A percentile compares a stretch with the other conserved stretches of the same genome.
Evolutionary conservation across 2,888 invertebrate species (phyloP).

Genomic region (Diarsia mendica): DNA sequence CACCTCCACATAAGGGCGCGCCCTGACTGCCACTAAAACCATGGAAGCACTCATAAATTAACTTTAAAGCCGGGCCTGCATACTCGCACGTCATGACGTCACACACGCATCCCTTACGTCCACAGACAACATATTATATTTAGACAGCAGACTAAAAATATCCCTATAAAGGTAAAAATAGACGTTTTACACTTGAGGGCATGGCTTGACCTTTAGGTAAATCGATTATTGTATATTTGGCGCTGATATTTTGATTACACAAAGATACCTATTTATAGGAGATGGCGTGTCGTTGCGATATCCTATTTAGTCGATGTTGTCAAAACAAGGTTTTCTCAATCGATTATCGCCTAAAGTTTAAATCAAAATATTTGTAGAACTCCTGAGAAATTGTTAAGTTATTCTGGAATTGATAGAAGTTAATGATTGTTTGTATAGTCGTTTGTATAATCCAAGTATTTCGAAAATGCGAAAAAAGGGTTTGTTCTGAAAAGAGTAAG

Average conservation of each 20-base stretch:
- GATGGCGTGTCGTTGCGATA: too few relatives aligned
- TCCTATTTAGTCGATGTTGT: conserved; percentile 13
- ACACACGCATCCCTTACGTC: conserved; percentile 44
- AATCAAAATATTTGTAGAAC: background rate
- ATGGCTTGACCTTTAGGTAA: conserved; percentile 32
- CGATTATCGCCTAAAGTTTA: background rate
- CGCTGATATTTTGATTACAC: conserved; percentile 22
- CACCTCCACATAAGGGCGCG: conserved; percentile 24
- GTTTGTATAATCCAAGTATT: too few relatives aligned
- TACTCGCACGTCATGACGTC: conserved; percentile 41
- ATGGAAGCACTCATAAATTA: conserved; percentile 46
- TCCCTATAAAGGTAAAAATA: conserved; percentile 30
- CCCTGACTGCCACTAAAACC: conserved; percentile 46
- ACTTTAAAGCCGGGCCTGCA: conserved; percentile 47
- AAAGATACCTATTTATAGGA: conserved; percentile 5
- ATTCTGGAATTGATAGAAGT: background rate
- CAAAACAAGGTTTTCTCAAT: background rate
- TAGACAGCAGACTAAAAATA: conserved; percentile 28
- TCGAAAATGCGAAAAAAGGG: too few relatives aligned
- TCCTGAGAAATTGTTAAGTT: background rate
- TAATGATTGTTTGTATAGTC: background rate
- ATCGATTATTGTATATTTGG: conserved; percentile 30
- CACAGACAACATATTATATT: conserved; percentile 28
- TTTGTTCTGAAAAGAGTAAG: too few relatives aligned
- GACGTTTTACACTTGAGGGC: background rate